Percentiles rank a stretch among this genome's conserved stretches.
These are phyloP conservation scores for Diarsia mendica DNA, from an alignment of 2,888 invertebrate species.

Conservation along the genomic window DNA sequence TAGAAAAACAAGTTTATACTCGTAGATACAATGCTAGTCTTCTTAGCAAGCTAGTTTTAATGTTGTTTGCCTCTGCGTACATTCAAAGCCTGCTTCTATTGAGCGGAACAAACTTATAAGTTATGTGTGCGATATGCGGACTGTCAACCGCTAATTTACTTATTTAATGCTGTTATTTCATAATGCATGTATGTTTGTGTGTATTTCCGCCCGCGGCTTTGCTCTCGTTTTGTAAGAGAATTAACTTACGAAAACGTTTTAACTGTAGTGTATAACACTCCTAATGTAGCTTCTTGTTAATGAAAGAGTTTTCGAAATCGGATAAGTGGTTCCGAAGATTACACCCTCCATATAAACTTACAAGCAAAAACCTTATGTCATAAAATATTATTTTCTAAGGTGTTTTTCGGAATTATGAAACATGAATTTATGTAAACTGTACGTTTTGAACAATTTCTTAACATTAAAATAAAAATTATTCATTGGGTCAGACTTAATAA, in stretches of 20 bases:
- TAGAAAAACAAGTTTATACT: slow-evolving; percentile 11
- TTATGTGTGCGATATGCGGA: slow-evolving; percentile 39
- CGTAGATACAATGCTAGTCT: background rate
- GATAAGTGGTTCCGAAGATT: too few species aligned
- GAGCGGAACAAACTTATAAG: slow-evolving; percentile 45
- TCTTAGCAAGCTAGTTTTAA: slow-evolving; percentile 34
- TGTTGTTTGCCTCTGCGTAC: slow-evolving; percentile 34
- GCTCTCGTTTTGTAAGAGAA: too few species aligned
- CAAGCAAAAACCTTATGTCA: too few species aligned
- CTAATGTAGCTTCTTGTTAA: too few species aligned
- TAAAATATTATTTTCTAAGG: too few species aligned
- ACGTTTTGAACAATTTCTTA: background rate
- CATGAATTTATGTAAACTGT: background rate
- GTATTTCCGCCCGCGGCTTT: background rate
- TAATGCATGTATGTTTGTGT: slow-evolving; percentile 4
- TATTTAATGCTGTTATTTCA: slow-evolving; percentile 19
- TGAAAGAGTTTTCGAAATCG: too few species aligned
- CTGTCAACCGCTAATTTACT: slow-evolving; percentile 17
- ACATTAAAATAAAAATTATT: background rate
- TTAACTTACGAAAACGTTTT: too few species aligned
- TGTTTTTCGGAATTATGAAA: background rate
- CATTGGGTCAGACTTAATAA: background rate
- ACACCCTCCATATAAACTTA: too few species aligned
- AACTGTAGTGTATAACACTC: too few species aligned
- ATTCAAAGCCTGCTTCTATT: slow-evolving; percentile 38